Conservation (phyloP, 1,140 invertebrate genomes). For the Drosophila pseudoananassae region DNA sequence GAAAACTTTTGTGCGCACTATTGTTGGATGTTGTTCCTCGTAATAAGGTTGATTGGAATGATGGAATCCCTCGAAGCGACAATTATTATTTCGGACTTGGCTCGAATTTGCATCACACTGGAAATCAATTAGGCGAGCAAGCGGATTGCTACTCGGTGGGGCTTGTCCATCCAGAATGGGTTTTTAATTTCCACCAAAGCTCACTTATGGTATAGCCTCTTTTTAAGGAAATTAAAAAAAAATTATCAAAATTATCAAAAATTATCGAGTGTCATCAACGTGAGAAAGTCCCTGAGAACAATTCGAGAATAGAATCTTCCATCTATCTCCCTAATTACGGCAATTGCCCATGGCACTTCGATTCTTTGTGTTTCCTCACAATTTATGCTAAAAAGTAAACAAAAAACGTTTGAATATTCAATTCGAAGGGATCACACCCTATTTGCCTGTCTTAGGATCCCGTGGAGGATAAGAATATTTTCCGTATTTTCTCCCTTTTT, state of each 20-base stretch:
- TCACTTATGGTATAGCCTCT: not conserved
- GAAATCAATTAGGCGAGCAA: slow-evolving; percentile 54
- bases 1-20: slow-evolving; percentile 53
- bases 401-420: slow-evolving; percentile 73
- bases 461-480: slow-evolving; percentile 10
- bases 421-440: slow-evolving; percentile 40
- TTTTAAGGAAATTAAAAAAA: not conserved
- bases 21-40: slow-evolving; percentile 34
- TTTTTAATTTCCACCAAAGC: slow-evolving; percentile 50
- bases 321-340: slow-evolving; percentile 67
- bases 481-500: slow-evolving; percentile 59
- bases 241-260: slow-evolving; percentile 15
- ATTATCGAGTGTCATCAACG: slow-evolving; percentile 56
- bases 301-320: slow-evolving; percentile 3
- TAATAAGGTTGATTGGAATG: slow-evolving; percentile 23
- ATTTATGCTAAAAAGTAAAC: slow-evolving; percentile 78
- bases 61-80: slow-evolving; percentile 44
- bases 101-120: slow-evolving; percentile 62
- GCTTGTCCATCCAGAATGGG: slow-evolving; percentile 21
- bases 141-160: slow-evolving; percentile 1
- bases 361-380: slow-evolving; percentile 46
- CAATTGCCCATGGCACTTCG: slow-evolving; percentile 65
- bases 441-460: slow-evolving; percentile 12
- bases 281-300: slow-evolving; percentile 61
- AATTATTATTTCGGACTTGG: slow-evolving; percentile 58